A percentile compares a stretch with the other conserved stretches of the same genome.
Conservation (phyloP, 2,888 invertebrate species). For the Abscondita cerata region DNA sequence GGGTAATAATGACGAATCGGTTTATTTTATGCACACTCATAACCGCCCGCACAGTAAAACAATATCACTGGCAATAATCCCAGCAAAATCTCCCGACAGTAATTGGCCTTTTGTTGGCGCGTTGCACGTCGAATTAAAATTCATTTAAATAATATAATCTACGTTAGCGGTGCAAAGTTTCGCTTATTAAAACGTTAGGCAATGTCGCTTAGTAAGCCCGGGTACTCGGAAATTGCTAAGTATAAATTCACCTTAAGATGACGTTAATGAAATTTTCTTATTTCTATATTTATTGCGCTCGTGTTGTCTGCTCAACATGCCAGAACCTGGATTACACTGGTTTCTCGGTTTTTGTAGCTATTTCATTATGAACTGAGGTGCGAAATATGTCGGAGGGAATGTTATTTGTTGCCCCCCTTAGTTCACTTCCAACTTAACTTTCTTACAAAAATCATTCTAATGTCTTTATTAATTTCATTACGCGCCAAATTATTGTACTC, state of each 20-base stretch:
- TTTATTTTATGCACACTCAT: conserved; percentile 48
- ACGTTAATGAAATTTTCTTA: conserved; percentile 66
- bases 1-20: conserved; percentile 42
- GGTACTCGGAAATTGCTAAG: conserved; percentile 61
- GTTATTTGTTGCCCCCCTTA: conserved; percentile 47
- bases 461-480: conserved; percentile 45
- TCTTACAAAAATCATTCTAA: conserved; percentile 40
- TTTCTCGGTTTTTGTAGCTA: conserved; percentile 50
- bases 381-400: conserved; percentile 47
- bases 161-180: conserved; percentile 45
- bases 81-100: conserved; percentile 43
- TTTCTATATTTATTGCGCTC: conserved; percentile 59
- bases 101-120: conserved; percentile 54
- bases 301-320: conserved; percentile 48
- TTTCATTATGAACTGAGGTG: conserved; percentile 51
- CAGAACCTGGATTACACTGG: conserved; percentile 48
- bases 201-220: conserved; percentile 54
- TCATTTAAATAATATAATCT: conserved; percentile 58
- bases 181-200: conserved; percentile 57
- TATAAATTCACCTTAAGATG: conserved; percentile 65
- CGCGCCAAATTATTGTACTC: conserved; percentile 36
- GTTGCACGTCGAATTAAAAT: conserved; percentile 55
- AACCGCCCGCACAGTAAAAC: conserved; percentile 40
- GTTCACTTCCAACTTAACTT: conserved; percentile 25
- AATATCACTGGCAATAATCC: conserved; percentile 48